A percentile compares a stretch with the other conserved stretches of the same genome.
phyloP scores from a whole-genome alignment of 1,140 invertebrate species.

The Plutomurus gul region DNA sequence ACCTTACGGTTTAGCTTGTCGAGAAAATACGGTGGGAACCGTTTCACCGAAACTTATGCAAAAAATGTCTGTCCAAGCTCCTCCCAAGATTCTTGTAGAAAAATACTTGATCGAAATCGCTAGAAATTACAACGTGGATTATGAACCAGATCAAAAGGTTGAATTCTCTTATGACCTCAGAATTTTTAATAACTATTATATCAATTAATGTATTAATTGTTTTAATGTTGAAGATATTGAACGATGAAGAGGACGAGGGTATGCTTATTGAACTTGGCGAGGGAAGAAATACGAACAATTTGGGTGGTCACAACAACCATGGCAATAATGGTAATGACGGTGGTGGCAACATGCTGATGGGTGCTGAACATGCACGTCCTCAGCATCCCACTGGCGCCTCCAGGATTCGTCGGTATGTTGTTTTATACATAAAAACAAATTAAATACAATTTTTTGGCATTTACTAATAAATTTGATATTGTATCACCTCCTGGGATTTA shows the following conservation, averaged over 20 bases:
- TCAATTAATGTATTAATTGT: not conserved
- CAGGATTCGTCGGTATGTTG: conserved; percentile 72
- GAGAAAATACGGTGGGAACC: conserved; percentile 74
- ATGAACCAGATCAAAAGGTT: conserved; percentile 86
- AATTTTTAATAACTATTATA: not conserved
- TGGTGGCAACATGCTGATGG: conserved; percentile 54
- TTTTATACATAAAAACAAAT: too few relatives aligned
- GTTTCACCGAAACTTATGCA: conserved; percentile 95
- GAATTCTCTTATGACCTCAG: not conserved
- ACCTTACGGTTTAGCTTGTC: conserved; percentile 83
- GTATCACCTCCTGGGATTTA: not conserved
- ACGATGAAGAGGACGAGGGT: conserved; percentile 74
- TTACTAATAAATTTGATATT: not conserved
- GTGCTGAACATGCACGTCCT: too few relatives aligned
- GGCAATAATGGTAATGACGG: conserved; percentile 56
- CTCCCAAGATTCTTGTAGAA: conserved; percentile 93
- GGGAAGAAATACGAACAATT: conserved; percentile 49
- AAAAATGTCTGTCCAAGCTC: conserved; percentile 93
- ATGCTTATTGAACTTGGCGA: conserved; percentile 74
- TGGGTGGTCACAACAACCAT: conserved; percentile 57
- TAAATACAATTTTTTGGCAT: not conserved
- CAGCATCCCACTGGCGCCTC: conserved; percentile 61
- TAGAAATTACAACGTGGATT: conserved; percentile 89
- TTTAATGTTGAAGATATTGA: conserved; percentile 66
- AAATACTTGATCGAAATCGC: conserved; percentile 96